These are phyloP conservation scores for Stenichneumon culpator DNA, from an alignment of 2,888 invertebrate genomes.

Conservation along the genomic window DNA sequence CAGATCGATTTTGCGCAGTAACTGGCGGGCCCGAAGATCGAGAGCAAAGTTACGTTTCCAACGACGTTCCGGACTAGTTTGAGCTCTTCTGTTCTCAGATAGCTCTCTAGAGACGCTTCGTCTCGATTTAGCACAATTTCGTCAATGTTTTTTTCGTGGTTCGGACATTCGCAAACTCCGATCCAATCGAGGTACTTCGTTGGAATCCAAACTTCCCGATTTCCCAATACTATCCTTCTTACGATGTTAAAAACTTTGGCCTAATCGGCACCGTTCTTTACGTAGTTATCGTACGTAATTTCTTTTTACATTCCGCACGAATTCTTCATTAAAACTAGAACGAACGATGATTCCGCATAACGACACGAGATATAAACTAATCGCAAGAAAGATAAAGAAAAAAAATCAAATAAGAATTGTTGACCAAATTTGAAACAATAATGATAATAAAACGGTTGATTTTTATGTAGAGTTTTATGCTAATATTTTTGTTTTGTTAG, in stretches of 20 bases:
- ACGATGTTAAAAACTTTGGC: slow-evolving; percentile 38
- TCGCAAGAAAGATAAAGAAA: slow-evolving; percentile 29
- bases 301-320: background rate
- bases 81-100: background rate
- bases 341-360: slow-evolving; percentile 41
- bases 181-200: background rate
- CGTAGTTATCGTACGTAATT: slow-evolving; percentile 15
- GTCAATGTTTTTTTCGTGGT: slow-evolving; percentile 14
- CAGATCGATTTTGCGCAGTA: background rate
- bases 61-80: slow-evolving; percentile 50
- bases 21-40: background rate
- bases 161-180: background rate
- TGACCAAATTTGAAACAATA: slow-evolving; percentile 70
- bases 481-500: slow-evolving; percentile 39
- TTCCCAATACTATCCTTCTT: background rate
- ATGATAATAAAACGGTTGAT: slow-evolving; percentile 61
- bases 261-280: slow-evolving; percentile 41
- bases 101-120: background rate
- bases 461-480: slow-evolving; percentile 59
- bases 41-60: slow-evolving; percentile 43
- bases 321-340: slow-evolving; percentile 8
- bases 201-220: background rate
- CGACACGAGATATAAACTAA: slow-evolving; percentile 26
- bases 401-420: slow-evolving; percentile 43
- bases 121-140: slow-evolving; percentile 5